Evolutionary conservation across 2,888 invertebrate species (phyloP), one percentile per base, ranked within the genome.

Genomic region (Agelastica alni): DNA sequence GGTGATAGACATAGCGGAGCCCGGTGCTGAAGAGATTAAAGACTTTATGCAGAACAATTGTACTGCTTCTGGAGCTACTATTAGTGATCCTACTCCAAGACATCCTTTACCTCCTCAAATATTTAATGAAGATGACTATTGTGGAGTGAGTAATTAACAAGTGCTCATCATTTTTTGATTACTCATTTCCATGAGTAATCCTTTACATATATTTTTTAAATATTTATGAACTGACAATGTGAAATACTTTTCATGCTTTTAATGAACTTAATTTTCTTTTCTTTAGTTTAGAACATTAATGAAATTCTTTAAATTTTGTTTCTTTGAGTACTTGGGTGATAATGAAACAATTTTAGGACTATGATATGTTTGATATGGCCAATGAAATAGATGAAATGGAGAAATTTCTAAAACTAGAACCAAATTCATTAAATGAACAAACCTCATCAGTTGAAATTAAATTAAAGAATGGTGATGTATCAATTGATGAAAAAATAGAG

Each of bases 1-100:
- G 75, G 81, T 87, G 57, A 88, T 98, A 71, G 98, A 98, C 78
- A 96, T 98, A 71, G 91, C 96, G 43, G 96, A 96, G 76, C 95
- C 96, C 12, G 93, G 91, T 45, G 88, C 86, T 73, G 95, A 95
- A 76, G 79, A 85, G 54, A 89, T 91, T 64, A 92, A 93, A 77
- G 91, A 92, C 67, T 91, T 91, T 71, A 96, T 98, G 95, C 91
- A 93, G 77, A 87, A 84, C 70, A 92, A 93, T 75, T 85, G 90
- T 45, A 90, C 86, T 62, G 83, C 86, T 57, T 84, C 83, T 72
- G 90, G 86, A 46, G 87, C 83, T 55, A 90, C 89, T 39, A 85
- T 87, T 31, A 83, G 87, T 45, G 88, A 88, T 72, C 83, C 85
- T 26, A 85, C 84, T 69, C 87, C 88, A 37, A 84, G 88, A 73